A percentile compares a stretch with the other conserved stretches of the same genome.
These are phyloP conservation scores for Heliconius cydno DNA, from an alignment of 2,888 invertebrate genomes.

Conservation along the genomic window DNA sequence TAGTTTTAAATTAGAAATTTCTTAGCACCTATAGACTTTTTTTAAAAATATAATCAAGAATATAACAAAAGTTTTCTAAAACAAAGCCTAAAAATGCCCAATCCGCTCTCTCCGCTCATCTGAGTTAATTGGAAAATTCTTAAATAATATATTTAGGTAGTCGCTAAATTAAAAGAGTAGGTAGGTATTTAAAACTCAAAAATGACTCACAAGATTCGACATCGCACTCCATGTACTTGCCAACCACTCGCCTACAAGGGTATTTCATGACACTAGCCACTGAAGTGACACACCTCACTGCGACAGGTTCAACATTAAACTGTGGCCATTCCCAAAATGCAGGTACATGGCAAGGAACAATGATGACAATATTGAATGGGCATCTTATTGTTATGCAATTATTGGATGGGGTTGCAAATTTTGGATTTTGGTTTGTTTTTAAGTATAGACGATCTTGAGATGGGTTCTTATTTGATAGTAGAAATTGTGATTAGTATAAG, in stretches of 20 bases:
- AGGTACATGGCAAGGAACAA: conserved; percentile 61
- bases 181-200: background rate
- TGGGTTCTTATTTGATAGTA: background rate
- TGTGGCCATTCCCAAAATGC: conserved; percentile 79
- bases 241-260: conserved; percentile 62
- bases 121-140: too few relatives aligned
- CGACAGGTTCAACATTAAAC: conserved; percentile 73
- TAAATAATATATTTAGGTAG: too few relatives aligned
- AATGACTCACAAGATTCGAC: conserved; percentile 67
- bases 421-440: background rate
- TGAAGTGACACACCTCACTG: conserved; percentile 63
- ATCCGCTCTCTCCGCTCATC: too few relatives aligned
- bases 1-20: too few relatives aligned
- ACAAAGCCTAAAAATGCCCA: background rate
- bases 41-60: background rate
- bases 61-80: background rate
- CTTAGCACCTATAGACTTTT: too few relatives aligned
- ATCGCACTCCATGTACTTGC: conserved; percentile 60
- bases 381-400: conserved; percentile 45
- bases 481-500: background rate
- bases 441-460: background rate
- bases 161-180: background rate
- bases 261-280: conserved; percentile 68
- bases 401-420: conserved; percentile 38
- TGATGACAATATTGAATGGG: conserved; percentile 60